phyloP scores from a whole-genome alignment of 2,113 vertebrate species.

The Coptodon rendalli region DNA sequence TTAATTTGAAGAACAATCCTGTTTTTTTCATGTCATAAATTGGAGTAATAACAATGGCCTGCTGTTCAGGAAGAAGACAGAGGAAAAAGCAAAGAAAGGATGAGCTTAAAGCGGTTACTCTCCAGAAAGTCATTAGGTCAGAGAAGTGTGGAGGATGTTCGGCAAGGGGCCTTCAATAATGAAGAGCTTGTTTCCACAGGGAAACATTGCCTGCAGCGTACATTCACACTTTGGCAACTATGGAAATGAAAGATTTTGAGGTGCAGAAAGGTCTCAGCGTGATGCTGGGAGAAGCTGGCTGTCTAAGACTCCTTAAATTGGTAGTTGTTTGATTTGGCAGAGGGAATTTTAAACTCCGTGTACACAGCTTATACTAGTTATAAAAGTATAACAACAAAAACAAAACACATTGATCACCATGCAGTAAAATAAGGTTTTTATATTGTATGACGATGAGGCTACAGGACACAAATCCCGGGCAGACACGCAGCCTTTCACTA shows the following conservation, averaged over 20 bases:
- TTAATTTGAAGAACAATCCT: neutral
- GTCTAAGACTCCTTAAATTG: slow-evolving; percentile 25
- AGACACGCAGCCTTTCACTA: slow-evolving; percentile 4
- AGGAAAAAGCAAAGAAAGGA: slow-evolving; percentile 49
- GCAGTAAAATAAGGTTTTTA: neutral
- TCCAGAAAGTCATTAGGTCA: slow-evolving; percentile 75
- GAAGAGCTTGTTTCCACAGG: slow-evolving; percentile 64
- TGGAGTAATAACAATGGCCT: slow-evolving; percentile 36
- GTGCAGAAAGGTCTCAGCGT: slow-evolving; percentile 48
- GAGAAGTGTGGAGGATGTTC: slow-evolving; percentile 66
- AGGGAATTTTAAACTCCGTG: slow-evolving; percentile 40
- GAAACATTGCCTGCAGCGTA: slow-evolving; percentile 59
- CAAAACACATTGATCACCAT: neutral
- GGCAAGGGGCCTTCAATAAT: slow-evolving; percentile 66
- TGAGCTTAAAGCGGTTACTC: slow-evolving; percentile 53
- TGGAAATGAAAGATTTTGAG: slow-evolving; percentile 69
- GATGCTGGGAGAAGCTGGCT: slow-evolving; percentile 12
- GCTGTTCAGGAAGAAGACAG: slow-evolving; percentile 16
- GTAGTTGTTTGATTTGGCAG: slow-evolving; percentile 41
- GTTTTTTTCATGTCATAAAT: neutral
- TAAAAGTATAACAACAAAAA: neutral
- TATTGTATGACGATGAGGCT: neutral
- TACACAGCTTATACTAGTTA: neutral
- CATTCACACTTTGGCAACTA: slow-evolving; percentile 44
- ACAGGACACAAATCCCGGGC: neutral